Evolutionary conservation across 2,888 invertebrate genomes (phyloP).

Genomic region (Mythimna impura): DNA sequence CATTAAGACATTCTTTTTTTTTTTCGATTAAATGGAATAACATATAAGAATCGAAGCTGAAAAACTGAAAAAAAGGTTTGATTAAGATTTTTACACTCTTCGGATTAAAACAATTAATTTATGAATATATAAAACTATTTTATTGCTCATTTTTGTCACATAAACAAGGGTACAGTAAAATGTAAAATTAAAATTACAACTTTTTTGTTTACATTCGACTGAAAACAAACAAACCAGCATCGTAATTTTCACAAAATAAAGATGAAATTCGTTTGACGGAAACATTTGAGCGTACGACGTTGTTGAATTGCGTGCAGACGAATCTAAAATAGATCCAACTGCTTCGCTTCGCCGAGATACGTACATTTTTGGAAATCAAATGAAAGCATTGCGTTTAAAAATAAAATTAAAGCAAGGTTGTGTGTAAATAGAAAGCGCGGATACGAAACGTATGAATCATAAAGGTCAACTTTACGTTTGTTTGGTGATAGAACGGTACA

Average conservation of each 20-base stretch:
- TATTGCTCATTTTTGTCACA: conserved; percentile 68
- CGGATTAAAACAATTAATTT: conserved; percentile 54
- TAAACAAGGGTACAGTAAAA: conserved; percentile 69
- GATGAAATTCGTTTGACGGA: conserved; percentile 75
- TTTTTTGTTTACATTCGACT: conserved; percentile 64
- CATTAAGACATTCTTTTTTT: not conserved
- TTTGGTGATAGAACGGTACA: conserved; percentile 60
- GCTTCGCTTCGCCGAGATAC: conserved; percentile 84
- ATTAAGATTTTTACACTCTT: conserved; percentile 38
- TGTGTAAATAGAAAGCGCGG: conserved; percentile 77
- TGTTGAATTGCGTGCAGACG: conserved; percentile 77
- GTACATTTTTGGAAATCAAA: conserved; percentile 90
- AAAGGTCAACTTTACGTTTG: conserved; percentile 76
- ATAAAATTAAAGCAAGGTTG: conserved; percentile 83
- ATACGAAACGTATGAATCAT: conserved; percentile 67
- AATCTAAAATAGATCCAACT: conserved; percentile 85
- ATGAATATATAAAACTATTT: conserved; percentile 64
- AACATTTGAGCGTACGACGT: conserved; percentile 77
- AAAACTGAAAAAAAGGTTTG: conserved; percentile 4
- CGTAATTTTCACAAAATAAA: conserved; percentile 68
- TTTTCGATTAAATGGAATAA: not conserved
- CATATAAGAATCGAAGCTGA: conserved; percentile 4
- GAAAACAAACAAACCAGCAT: conserved; percentile 67
- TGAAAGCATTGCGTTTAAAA: conserved; percentile 83
- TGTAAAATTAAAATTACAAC: conserved; percentile 61